Percentiles rank a stretch among this genome's conserved stretches.
These are phyloP conservation scores for Cerastis leucographa DNA, from an alignment of 2,888 invertebrate species.

Conservation along the genomic window DNA sequence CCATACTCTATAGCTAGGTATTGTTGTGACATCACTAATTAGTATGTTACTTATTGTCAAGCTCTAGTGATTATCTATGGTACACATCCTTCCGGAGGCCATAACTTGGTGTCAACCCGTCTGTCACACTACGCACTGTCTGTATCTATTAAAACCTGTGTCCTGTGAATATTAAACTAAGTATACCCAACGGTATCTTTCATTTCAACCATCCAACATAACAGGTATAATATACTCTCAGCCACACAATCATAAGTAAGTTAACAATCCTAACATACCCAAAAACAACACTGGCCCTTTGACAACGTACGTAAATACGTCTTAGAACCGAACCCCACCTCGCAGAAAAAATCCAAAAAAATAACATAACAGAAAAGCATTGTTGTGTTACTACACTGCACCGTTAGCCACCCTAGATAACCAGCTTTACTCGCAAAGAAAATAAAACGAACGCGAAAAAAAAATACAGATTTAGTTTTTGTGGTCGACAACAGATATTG, in stretches of 20 bases:
- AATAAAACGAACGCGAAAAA: constrained; percentile 32
- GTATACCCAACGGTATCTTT: no score
- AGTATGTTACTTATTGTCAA: no score
- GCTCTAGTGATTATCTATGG: no score
- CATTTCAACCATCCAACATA: no score
- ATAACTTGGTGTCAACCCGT: no score
- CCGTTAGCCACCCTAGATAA: constrained; percentile 20
- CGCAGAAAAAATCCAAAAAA: constrained; percentile 20
- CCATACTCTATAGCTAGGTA: no score
- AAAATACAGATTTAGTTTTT: constrained; percentile 34
- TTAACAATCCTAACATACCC: not conserved
- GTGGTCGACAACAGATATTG: constrained; percentile 52
- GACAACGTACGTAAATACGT: constrained; percentile 24
- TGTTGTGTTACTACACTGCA: constrained; percentile 22
- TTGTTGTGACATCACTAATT: no score
- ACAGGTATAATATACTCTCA: not conserved
- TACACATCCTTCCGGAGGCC: no score
- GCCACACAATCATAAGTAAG: not conserved
- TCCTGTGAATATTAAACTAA: no score
- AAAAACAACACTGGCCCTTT: constrained; percentile 7
- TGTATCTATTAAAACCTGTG: no score
- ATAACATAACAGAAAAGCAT: not conserved
- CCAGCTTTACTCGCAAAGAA: constrained; percentile 29
- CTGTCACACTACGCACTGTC: no score
- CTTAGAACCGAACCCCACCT: constrained; percentile 6